A percentile compares a stretch with the other conserved stretches of the same genome.
Conservation (phyloP, 2,113 vertebrate genomes). For the Orthochromis malagaraziensis region DNA sequence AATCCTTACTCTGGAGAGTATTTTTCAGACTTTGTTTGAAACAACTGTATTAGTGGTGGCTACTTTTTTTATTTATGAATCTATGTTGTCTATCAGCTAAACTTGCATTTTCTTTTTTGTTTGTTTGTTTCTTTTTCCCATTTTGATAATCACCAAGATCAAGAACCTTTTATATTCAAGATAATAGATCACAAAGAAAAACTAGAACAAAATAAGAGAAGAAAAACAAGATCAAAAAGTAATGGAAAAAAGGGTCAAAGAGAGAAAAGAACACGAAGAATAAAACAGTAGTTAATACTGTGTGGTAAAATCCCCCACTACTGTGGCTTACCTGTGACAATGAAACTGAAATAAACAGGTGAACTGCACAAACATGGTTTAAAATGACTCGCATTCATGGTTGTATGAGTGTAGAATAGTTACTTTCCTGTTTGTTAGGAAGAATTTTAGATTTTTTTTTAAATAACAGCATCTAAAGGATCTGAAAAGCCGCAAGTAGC, state of each 20-base stretch:
- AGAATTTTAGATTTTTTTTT: not conserved
- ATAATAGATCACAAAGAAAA: not conserved
- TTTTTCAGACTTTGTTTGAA: not conserved
- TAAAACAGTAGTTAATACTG: not conserved
- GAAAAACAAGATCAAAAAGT: not conserved
- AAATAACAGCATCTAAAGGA: not conserved
- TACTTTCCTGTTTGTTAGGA: not conserved
- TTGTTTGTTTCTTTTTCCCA: not conserved
- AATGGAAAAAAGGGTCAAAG: fast-evolving
- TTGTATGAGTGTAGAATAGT: not conserved
- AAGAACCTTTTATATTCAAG: not conserved
- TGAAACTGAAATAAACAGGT: not conserved
- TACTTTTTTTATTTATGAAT: not conserved
- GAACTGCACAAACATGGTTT: not conserved
- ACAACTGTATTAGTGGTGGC: not conserved
- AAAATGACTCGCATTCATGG: not conserved
- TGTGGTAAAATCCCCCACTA: not conserved
- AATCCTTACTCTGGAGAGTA: not conserved
- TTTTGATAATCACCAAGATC: not conserved
- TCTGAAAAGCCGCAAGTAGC: not conserved
- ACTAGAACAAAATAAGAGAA: fast-evolving
- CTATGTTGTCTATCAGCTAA: not conserved
- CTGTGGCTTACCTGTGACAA: not conserved
- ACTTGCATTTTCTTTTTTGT: not conserved
- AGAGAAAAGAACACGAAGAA: not conserved